Percentiles rank a stretch among this genome's conserved stretches.
Conservation (phyloP, 2,888 invertebrate species). For the Acheta domesticus region DNA sequence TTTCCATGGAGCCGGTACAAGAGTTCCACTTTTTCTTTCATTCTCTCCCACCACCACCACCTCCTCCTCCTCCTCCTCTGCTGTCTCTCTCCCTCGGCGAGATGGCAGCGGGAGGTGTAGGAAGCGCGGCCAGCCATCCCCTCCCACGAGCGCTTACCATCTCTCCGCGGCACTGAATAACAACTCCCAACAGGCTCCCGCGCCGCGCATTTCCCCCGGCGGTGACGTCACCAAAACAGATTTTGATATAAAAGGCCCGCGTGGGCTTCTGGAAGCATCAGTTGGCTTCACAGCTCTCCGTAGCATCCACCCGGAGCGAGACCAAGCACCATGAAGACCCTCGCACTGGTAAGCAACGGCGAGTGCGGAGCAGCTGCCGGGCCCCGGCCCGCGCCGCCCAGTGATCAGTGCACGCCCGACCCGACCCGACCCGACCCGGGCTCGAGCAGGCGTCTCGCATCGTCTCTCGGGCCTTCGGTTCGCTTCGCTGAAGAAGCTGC, state of each 20-base stretch:
- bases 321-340: conserved; percentile 36
- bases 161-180: conserved; percentile 30
- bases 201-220: conserved; percentile 28
- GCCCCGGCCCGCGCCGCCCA: not conserved
- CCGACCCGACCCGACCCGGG: too few species aligned
- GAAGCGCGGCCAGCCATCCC: conserved; percentile 21
- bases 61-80: not conserved
- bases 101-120: conserved; percentile 21
- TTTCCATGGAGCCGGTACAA: conserved; percentile 21
- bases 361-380: not conserved
- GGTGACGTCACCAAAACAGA: conserved; percentile 30
- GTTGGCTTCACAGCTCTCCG: conserved; percentile 32
- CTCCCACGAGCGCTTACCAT: conserved; percentile 24
- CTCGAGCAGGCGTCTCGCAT: too few species aligned
- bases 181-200: conserved; percentile 22
- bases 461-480: too few species aligned
- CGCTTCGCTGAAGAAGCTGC: too few species aligned
- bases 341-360: conserved; percentile 38
- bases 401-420: not conserved
- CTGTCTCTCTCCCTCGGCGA: not conserved
- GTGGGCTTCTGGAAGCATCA: conserved; percentile 34
- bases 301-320: conserved; percentile 32
- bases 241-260: conserved; percentile 35
- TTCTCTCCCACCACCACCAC: conserved; percentile 3
- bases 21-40: conserved; percentile 36